These are phyloP conservation scores for Melolontha melolontha DNA, from an alignment of 2,888 invertebrate genomes.

Conservation along the genomic window DNA sequence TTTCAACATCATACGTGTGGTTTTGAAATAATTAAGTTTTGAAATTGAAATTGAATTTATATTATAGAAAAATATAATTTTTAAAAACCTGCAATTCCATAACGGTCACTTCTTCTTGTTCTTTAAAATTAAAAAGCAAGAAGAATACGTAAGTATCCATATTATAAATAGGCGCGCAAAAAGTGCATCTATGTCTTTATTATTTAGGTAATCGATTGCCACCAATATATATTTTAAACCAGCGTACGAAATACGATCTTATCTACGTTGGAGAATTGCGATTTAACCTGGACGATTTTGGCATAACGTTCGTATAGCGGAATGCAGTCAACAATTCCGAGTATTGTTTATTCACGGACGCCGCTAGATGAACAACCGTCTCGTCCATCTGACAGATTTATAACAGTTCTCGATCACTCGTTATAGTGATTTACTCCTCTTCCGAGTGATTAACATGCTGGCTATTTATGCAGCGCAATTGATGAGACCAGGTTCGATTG, in stretches of 20 bases:
- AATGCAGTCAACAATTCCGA: constrained; percentile 41
- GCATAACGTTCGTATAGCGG: constrained; percentile 40
- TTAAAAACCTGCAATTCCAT: too few species aligned
- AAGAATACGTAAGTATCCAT: too few species aligned
- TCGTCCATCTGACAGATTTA: constrained; percentile 48
- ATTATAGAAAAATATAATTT: too few species aligned
- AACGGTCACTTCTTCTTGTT: too few species aligned
- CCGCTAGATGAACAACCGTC: constrained; percentile 30
- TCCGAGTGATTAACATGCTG: constrained; percentile 44
- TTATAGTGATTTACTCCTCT: constrained; percentile 51
- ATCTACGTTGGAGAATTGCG: constrained; percentile 15
- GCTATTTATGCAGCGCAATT: constrained; percentile 44
- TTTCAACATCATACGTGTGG: too few species aligned
- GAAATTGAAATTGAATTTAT: too few species aligned
- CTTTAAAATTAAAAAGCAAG: too few species aligned
- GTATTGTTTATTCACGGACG: constrained; percentile 42
- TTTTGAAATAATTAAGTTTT: too few species aligned
- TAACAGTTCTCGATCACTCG: constrained; percentile 48
- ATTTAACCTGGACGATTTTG: constrained; percentile 36
- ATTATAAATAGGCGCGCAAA: too few species aligned
- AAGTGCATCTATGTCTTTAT: too few species aligned
- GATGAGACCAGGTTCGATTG: constrained; percentile 39
- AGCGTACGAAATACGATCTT: constrained; percentile 20
- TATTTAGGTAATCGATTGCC: too few species aligned
- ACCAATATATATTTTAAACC: too few species aligned